phyloP scores from a whole-genome alignment of 1,140 invertebrate genomes.

The Hylaeus volcanicus region DNA sequence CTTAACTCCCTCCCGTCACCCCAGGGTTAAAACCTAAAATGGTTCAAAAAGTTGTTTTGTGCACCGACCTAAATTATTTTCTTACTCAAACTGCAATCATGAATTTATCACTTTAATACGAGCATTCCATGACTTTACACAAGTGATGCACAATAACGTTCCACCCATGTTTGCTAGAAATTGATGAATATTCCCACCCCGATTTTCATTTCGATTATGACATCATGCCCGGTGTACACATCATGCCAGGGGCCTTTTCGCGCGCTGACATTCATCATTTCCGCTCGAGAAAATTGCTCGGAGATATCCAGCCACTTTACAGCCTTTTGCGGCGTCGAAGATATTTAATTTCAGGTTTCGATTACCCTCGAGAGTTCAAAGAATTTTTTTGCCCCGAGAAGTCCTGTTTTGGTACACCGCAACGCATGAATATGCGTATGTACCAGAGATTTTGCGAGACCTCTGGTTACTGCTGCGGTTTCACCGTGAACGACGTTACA shows the following conservation, averaged over 20 bases:
- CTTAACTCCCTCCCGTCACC: no score
- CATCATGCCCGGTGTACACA: neutral
- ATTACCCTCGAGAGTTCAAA: constrained; percentile 14
- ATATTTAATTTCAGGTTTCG: constrained; percentile 30
- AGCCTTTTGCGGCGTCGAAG: constrained; percentile 2
- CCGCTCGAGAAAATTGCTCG: constrained; percentile 4
- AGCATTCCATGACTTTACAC: no score
- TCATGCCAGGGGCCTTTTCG: neutral
- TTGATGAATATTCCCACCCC: neutral
- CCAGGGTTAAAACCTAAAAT: no score
- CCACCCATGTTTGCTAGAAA: neutral
- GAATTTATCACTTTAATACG: no score
- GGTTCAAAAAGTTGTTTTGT: no score
- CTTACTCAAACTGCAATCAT: no score
- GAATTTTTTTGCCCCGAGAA: constrained; percentile 14
- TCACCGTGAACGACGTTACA: neutral
- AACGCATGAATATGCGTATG: neutral
- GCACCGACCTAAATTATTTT: no score
- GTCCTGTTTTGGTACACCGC: neutral
- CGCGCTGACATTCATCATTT: constrained; percentile 33
- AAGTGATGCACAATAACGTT: neutral
- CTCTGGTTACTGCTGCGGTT: constrained; percentile 15
- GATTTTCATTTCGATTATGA: constrained; percentile 27
- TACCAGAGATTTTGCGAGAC: neutral
- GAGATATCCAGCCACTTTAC: neutral